Evolutionary conservation across 2,888 invertebrate species (phyloP).

Genomic region (Drosophila percnosoma): DNA sequence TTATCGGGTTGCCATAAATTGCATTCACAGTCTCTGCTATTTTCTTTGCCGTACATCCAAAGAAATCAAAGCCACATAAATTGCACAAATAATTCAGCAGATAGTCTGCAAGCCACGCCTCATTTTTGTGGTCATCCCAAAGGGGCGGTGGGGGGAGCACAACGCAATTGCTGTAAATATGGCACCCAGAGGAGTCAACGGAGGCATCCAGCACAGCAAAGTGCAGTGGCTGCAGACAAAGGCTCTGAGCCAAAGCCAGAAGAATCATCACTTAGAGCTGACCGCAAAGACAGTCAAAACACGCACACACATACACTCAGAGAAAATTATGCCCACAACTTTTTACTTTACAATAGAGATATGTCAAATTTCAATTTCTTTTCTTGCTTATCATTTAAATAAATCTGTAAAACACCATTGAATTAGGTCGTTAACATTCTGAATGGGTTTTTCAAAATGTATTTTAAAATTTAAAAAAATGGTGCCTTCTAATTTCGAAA

Average conservation of each 20-base stretch:
- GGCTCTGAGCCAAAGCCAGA: constrained; percentile 49
- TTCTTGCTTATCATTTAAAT: too few relatives aligned
- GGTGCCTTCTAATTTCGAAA: neutral
- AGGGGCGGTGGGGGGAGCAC: neutral
- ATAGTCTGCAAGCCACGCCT: constrained; percentile 16
- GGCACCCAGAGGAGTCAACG: constrained; percentile 9
- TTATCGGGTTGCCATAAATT: constrained; percentile 72
- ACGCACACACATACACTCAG: constrained; percentile 12
- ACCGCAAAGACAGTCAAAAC: constrained; percentile 51
- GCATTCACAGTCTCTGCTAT: constrained; percentile 23
- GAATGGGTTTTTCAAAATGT: too few relatives aligned
- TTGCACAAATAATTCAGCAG: constrained; percentile 72
- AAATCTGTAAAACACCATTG: too few relatives aligned
- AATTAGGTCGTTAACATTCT: too few relatives aligned
- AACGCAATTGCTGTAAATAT: constrained; percentile 38
- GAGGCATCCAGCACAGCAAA: constrained; percentile 29
- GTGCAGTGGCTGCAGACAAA: constrained; percentile 52
- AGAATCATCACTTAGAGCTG: constrained; percentile 76
- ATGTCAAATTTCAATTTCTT: too few relatives aligned
- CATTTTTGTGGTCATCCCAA: neutral
- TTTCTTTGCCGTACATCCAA: constrained; percentile 47
- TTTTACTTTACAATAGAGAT: too few relatives aligned
- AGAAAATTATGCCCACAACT: neutral
- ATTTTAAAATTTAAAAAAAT: too few relatives aligned
- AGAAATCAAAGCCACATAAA: constrained; percentile 78